phyloP scores from a whole-genome alignment of 2,797 vertebrate genomes.

The Rhabdomys pumilio region DNA sequence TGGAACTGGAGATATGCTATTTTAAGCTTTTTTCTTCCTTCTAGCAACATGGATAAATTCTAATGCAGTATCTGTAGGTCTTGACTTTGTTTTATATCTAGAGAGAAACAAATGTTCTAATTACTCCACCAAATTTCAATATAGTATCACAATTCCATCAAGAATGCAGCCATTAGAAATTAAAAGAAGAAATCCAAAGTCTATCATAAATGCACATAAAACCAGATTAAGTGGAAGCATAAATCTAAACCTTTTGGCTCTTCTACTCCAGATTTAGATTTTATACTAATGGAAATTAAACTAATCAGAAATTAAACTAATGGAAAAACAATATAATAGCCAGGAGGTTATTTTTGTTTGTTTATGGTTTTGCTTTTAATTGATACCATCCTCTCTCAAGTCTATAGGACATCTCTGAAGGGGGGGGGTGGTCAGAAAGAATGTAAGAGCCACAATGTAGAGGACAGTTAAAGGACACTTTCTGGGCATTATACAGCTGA shows the following conservation, averaged over 20 bases:
- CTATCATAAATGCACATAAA: not conserved
- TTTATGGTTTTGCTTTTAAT: not conserved
- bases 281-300: not conserved
- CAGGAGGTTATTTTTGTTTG: not conserved
- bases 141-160: not conserved
- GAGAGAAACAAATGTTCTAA: not conserved
- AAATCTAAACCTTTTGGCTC: not conserved
- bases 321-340: not conserved
- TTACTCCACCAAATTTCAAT: not conserved
- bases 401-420: not conserved
- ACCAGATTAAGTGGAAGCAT: not conserved
- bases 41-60: not conserved
- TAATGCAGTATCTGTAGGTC: not conserved
- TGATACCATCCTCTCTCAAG: not conserved
- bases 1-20: not conserved
- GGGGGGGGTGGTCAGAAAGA: not conserved
- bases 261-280: not conserved
- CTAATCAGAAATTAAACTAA: not conserved
- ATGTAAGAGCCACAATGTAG: not conserved
- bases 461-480: not conserved
- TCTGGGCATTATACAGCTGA: too few species aligned
- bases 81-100: not conserved
- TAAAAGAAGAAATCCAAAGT: slow-evolving; percentile 1
- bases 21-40: not conserved
- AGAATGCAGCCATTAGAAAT: not conserved